Base-by-base conservation (phyloP, 2,113 vertebrate genomes). In the Colistium nudipinnis region DNA sequence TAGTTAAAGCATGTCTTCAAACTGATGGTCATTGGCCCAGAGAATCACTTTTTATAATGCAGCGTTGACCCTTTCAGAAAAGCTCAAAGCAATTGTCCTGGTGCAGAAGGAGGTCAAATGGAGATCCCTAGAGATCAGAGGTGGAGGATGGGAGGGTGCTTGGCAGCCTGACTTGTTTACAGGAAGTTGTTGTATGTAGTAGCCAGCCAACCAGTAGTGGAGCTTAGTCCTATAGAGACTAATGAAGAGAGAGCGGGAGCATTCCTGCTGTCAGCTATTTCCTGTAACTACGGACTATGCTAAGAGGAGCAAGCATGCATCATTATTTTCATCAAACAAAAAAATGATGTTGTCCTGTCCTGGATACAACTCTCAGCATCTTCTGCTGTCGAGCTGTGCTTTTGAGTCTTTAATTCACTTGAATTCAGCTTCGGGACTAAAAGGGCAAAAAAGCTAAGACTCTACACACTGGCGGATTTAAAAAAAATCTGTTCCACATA, bases 231-330 rank as follows among this genome's bases (percentile, higher is more conserved):
- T 85, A 77, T 76, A 81, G 81, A 92, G 84, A 89, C 81, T 82
- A 78, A 90, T 83, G 85, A 89, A 77, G 83, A 83, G 76, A 88
- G 85, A 77, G 75, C 82, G 84, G 85, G 82, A 76, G 86, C 89
- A 92, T 94, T 94, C 92, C 85, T 92, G 80, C 89, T 89, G 89
- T 92, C 92, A 90, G 87, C 87, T 82, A 93, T 92, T 94, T 94
- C 92, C 93, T 93, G 90, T 92, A 71, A 74, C 83, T 72, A 70
- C 75, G 74, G 62, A 80, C 70, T 64, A 38, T 31, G 64, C 62
- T 62, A 52, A 64, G 57, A 77, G 25, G 68, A 80, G 28, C 24
- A 41, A 44, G 43, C 63, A 87, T 88, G 75, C 55, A 74, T 91
- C 85, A 82, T 80, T 72, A 83, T 82, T 85, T 84, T 69, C 54